Conservation (phyloP, 1,140 invertebrate species). For the Elymnias hypermnestra region DNA sequence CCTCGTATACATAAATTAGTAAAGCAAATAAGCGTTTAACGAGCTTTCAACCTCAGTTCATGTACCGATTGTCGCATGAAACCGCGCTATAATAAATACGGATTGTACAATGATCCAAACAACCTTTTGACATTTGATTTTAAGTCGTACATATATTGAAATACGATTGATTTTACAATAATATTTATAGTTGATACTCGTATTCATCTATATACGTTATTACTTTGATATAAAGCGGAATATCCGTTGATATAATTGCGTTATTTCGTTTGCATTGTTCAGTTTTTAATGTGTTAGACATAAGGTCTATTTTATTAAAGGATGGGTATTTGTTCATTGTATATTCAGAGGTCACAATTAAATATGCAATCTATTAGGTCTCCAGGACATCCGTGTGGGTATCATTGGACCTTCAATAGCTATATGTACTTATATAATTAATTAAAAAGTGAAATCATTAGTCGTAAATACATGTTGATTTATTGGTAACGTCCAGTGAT, state of each 20-base stretch:
- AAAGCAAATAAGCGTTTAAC: slow-evolving; percentile 42
- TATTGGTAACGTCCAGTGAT: slow-evolving; percentile 5
- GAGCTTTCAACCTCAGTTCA: slow-evolving; percentile 25
- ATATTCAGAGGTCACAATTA: slow-evolving; percentile 35
- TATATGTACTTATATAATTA: slow-evolving; percentile 22
- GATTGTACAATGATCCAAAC: slow-evolving; percentile 20
- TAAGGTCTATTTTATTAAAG: slow-evolving; percentile 6
- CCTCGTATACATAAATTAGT: slow-evolving; percentile 33
- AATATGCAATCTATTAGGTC: slow-evolving; percentile 35
- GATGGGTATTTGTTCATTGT: neutral
- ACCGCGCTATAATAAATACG: slow-evolving; percentile 26
- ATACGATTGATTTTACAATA: neutral
- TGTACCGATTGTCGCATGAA: slow-evolving; percentile 32
- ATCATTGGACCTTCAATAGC: slow-evolving; percentile 29
- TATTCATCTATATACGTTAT: slow-evolving; percentile 1
- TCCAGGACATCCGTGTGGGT: slow-evolving; percentile 40
- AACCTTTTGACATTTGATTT: neutral
- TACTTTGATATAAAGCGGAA: neutral
- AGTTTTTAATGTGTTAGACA: neutral
- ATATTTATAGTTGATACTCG: neutral
- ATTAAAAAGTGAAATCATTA: slow-evolving; percentile 16
- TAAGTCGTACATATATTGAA: neutral
- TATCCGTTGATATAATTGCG: neutral
- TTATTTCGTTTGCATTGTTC: neutral
- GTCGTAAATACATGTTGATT: slow-evolving; percentile 17